Evolutionary conservation across 2,797 vertebrate genomes (phyloP), one percentile per base, ranked within the genome.

Genomic region (Vipera latastei): DNA sequence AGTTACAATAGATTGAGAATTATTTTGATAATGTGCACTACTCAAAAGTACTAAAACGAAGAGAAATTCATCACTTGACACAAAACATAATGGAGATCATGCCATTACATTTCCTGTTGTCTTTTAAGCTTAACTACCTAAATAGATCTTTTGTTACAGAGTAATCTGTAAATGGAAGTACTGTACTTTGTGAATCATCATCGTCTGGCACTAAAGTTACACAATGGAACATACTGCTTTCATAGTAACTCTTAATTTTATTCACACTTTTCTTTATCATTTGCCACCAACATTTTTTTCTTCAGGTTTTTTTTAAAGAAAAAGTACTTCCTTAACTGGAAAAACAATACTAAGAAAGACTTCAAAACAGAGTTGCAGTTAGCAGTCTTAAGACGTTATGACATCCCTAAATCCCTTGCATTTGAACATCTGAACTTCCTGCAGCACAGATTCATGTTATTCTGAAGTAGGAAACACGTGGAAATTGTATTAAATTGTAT

Each of bases 221-320:
- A 86, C 95, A 93, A 86, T 93, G 96, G 89, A 95, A 91, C 78
- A 26, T 91, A 93, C 86, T 89, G 6, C 94, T 96, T 92, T 91
- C 53, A 96, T 94, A 96, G 93, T 91, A 95, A 93, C 86, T 95
- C 96, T 95, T 96, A 94, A 11, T 97, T 96, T 89, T 95, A 94
- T 96, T 96, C 93, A 91, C 86, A 93, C 91, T 78, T 53, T 89
- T 88, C 95, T 93, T 93, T 93, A 92, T 95, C 96, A 92, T 95
- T 96, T 96, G 94, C 91, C 32, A 38, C 48, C 63, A 61, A 94
- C 93, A 4, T 38, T 9, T 61, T 61, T 22, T 48, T n/a, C 5
- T 92, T 60, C 2, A 26, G 55, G n/a, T 88, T 55, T 57, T 89
- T 90, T 61, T 63, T 88, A 51, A 86, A 53, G 20, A 88, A 18